Conservation (phyloP, 1,140 invertebrate species). For the Brachionus sp. region DNA sequence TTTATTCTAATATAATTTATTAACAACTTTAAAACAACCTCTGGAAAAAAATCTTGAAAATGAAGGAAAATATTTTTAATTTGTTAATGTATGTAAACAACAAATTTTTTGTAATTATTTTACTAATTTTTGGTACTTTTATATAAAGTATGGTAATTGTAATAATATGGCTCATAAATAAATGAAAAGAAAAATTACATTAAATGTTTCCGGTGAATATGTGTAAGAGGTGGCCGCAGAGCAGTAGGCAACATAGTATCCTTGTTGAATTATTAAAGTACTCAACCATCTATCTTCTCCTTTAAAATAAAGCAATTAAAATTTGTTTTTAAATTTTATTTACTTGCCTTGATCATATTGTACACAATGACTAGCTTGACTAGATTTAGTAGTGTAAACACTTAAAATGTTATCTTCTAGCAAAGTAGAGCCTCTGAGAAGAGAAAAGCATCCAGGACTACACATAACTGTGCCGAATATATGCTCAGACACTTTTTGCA, state of each 20-base stretch:
- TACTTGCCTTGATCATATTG: constrained; percentile 66
- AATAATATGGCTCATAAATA: background rate
- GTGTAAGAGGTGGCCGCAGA: constrained; percentile 68
- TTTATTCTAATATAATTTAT: no score
- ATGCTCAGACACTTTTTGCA: constrained; percentile 69
- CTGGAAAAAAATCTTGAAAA: no score
- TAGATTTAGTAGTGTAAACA: constrained; percentile 63
- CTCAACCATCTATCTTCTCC: constrained; percentile 69
- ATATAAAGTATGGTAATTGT: no score
- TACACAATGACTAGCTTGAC: constrained; percentile 64
- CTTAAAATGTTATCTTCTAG: constrained; percentile 67
- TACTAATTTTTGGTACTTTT: no score
- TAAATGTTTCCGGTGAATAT: constrained; percentile 65
- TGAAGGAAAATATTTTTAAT: no score
- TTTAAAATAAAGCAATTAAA: constrained; percentile 46
- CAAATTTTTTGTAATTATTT: no score
- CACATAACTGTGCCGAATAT: constrained; percentile 68
- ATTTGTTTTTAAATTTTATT: background rate
- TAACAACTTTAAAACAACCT: no score
- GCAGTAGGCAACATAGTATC: constrained; percentile 67
- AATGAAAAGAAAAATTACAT: constrained; percentile 35
- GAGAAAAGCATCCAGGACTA: constrained; percentile 66
- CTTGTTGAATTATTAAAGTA: constrained; percentile 66
- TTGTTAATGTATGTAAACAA: no score
- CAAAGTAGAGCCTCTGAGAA: constrained; percentile 64